phyloP scores from a whole-genome alignment of 2,797 vertebrate genomes.

The Crax fasciolata region DNA sequence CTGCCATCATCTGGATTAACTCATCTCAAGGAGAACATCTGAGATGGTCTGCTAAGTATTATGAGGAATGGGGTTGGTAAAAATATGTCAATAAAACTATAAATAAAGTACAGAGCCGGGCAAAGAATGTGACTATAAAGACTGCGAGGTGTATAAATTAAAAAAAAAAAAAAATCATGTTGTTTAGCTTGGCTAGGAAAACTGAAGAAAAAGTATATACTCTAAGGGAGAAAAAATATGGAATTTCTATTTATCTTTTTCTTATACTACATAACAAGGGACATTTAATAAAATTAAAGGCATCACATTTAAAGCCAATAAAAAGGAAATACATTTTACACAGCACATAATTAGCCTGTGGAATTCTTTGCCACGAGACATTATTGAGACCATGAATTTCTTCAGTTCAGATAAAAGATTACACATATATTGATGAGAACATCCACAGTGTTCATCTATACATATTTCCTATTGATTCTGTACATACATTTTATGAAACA shows the following conservation, averaged over 20 bases:
- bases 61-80: not conserved
- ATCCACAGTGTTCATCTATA: conserved; percentile 19
- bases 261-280: conserved; percentile 36
- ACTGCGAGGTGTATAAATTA: not conserved
- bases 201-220: not conserved
- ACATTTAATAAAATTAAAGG: conserved; percentile 63
- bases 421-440: conserved; percentile 68
- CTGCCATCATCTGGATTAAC: not conserved
- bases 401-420: conserved; percentile 38
- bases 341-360: conserved; percentile 53
- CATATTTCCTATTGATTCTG: not conserved
- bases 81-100: not conserved
- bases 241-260: conserved; percentile 5
- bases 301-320: conserved; percentile 61
- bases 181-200: not conserved
- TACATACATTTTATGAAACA: not conserved
- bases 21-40: conserved; percentile 16
- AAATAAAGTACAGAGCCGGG: not conserved
- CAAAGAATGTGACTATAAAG: conserved; percentile 9
- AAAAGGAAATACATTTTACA: conserved; percentile 68
- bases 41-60: not conserved
- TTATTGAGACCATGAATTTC: conserved; percentile 43
- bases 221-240: not conserved
- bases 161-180: not conserved
- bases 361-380: conserved; percentile 32